Evolutionary conservation across 2,113 vertebrate genomes (phyloP), one percentile per base, ranked within the genome.

Genomic region (Willisornis vidua): DNA sequence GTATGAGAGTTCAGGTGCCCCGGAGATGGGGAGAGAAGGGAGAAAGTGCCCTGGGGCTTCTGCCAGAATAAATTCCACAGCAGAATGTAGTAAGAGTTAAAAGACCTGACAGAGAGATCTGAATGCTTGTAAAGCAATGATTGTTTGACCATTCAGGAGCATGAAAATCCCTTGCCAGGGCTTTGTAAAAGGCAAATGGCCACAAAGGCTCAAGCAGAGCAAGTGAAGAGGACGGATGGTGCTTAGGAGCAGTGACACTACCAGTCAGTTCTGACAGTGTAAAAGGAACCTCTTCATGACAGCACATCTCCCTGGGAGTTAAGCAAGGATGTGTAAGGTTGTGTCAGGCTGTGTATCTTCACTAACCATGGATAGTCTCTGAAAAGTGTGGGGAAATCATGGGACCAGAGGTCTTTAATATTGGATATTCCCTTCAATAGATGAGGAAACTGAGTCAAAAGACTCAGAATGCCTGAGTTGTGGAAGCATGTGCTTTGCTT

Each of bases 261-360:
- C 10, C 57, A 28, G 54, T 8, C 1, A 0, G 0, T 0, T n/a
- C n/a, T 17, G 20, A 14, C 26, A 2, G 1, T 2, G 31, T 2
- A 48, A 14, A 26, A 25, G 46, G 15, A 26, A 43, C 13, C 19
- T 37, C 37, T 43, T 31, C 3, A 6, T 4, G 43, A 3, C 2
- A 29, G 19, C 1, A 0, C 7, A 8, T 1, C 15, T 72, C 33
- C 14, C 23, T 0, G 0, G 29, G 29, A n/a, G 6, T 5, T 29
- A 17, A 25, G 2, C 3, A 7, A 14, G 2, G 2, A 3, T 6
- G 2, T 6, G 12, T 3, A 9, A 13, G 10, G 1, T 4, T 37
- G 8, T 31, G 18, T 23, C 0, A 0, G 48, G 20, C 29, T 62
- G 33, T 66, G 43, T 8, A 33, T 5, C 17, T 43, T 46, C 55